phyloP scores from a whole-genome alignment of 2,888 invertebrate genomes.

The Unio pictorum region DNA sequence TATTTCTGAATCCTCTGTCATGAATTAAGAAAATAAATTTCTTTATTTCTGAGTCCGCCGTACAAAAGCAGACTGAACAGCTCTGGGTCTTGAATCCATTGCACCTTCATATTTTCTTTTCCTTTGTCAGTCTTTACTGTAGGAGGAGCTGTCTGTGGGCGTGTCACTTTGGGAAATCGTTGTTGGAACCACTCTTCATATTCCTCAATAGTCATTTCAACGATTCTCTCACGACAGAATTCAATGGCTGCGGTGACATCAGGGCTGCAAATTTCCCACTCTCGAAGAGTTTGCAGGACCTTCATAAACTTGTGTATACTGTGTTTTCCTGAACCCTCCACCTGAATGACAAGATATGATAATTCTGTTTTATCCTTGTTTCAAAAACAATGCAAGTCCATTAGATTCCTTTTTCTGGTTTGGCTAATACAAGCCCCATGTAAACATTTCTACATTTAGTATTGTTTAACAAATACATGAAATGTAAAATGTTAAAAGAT shows the following conservation, averaged over 20 bases:
- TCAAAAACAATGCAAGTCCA: no score
- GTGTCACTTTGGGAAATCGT: constrained; percentile 60
- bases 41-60: constrained; percentile 6
- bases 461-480: no score
- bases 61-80: constrained; percentile 16
- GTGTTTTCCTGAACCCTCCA: constrained; percentile 66
- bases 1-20: constrained; percentile 6
- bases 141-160: constrained; percentile 65
- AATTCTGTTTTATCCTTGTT: no score
- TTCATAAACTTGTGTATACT: constrained; percentile 67
- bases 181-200: constrained; percentile 69
- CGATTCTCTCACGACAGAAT: constrained; percentile 68
- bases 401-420: no score
- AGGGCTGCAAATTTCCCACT: constrained; percentile 71
- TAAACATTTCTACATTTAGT: no score
- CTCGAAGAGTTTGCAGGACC: constrained; percentile 63
- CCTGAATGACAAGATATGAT: constrained; percentile 40
- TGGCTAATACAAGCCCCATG: no score
- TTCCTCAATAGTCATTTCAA: constrained; percentile 69
- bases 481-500: no score
- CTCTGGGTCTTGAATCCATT: constrained; percentile 1
- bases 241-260: constrained; percentile 69
- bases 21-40: no score
- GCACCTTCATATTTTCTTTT: background rate
- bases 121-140: constrained; percentile 28